phyloP scores from a whole-genome alignment of 2,797 vertebrate genomes.

The Enteromius argenteus region DNA sequence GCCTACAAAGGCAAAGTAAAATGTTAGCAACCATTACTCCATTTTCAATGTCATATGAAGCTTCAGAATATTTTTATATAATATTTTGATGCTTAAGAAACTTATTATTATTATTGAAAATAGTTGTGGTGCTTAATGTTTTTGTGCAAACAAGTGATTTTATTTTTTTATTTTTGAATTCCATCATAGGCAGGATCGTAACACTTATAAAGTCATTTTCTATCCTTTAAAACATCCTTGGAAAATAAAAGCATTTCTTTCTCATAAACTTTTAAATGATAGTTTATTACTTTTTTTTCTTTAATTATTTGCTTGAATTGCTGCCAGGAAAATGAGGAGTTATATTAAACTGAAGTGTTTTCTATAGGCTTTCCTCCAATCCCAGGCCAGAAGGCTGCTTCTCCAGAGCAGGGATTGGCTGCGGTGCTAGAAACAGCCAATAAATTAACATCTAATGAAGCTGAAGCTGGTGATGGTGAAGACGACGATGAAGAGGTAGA shows the following conservation, averaged over 20 bases:
- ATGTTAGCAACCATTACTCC: background rate
- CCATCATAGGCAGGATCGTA: background rate
- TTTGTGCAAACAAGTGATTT: background rate
- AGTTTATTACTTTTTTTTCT: background rate
- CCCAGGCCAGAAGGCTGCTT: constrained; percentile 82
- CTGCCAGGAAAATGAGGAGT: background rate
- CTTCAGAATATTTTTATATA: background rate
- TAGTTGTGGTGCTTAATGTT: background rate
- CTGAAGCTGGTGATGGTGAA: constrained; percentile 72
- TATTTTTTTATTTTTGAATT: background rate
- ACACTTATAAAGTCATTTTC: background rate
- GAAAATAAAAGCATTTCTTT: background rate
- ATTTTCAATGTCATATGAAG: background rate
- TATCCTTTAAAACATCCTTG: background rate
- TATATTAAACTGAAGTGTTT: background rate
- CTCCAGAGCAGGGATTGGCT: constrained; percentile 78
- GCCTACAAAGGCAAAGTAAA: background rate
- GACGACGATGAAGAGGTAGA: constrained; percentile 75
- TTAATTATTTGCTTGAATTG: background rate
- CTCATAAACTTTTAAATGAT: background rate
- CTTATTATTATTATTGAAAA: background rate
- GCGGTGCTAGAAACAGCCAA: constrained; percentile 85
- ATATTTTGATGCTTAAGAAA: background rate
- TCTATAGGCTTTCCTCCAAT: constrained; percentile 91
- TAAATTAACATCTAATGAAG: constrained; percentile 79